Evolutionary conservation across 2,888 invertebrate species (phyloP).

Genomic region (Endotricha flammealis): DNA sequence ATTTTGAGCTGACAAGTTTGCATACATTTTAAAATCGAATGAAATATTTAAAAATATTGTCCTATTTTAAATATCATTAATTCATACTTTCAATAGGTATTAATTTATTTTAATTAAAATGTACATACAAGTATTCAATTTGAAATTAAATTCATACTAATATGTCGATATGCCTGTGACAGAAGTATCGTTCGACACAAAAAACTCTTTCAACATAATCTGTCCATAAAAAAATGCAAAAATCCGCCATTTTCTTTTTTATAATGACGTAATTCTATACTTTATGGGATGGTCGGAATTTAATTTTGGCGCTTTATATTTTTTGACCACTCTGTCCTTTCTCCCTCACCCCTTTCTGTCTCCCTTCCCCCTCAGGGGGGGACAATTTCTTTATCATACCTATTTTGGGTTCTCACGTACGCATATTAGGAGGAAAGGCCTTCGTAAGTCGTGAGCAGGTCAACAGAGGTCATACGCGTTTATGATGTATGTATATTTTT

Average conservation of each 20-base stretch:
- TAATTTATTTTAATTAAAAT: no score
- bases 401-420: slow-evolving; percentile 54
- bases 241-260: slow-evolving; percentile 28
- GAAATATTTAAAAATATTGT: no score
- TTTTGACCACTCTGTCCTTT: slow-evolving; percentile 55
- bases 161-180: no score
- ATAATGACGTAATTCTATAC: slow-evolving; percentile 74
- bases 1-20: no score
- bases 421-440: slow-evolving; percentile 57
- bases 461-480: slow-evolving; percentile 44
- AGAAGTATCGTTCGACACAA: no score
- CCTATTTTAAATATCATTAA: no score
- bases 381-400: slow-evolving; percentile 43
- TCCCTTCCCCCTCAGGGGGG: slow-evolving; percentile 1
- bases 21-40: no score
- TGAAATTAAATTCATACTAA: no score
- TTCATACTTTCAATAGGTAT: no score
- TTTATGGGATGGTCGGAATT: slow-evolving; percentile 65
- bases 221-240: slow-evolving; percentile 12
- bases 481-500: no score
- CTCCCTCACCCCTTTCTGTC: background rate
- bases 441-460: slow-evolving; percentile 60
- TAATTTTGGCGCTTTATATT: slow-evolving; percentile 68
- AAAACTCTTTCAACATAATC: no score
- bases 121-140: no score